Base-by-base conservation (phyloP, 2,113 vertebrate species). In the Callaeas wilsoni region DNA sequence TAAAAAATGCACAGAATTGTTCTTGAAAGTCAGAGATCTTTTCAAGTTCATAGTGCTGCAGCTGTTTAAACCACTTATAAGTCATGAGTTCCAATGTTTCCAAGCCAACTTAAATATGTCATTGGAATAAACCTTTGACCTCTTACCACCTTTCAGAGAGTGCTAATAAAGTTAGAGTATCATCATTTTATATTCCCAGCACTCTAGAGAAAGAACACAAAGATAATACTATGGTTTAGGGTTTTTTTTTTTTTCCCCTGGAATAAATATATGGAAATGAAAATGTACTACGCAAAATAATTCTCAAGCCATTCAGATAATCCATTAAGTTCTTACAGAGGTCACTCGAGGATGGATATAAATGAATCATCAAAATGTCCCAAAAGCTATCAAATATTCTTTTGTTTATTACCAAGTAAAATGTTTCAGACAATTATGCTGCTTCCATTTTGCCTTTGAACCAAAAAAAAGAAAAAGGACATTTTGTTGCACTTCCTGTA, bases 231-330 rank as follows among this genome's bases (percentile, higher is more conserved):
- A 27, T 15, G 20, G 14, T 64, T 95, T 64, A 49, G 42, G 20
- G 1, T 3, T 0, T 4, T 6, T 56, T 68, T 75, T n/a, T n/a
- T n/a, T n/a, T 32, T 25, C 2, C 37, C 4, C 29, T 1, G 8
- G 8, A 71, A 44, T 65, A 67, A 64, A 74, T 87, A 53, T 27
- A 21, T 46, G 15, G 35, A 85, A 76, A 74, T 53, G 15, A 70
- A 78, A 86, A 92, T 68, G 4, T 33, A 79, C 13, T 8, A 82
- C 29, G 11, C 52, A 78, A 94, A 79, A 73, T 74, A 81, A 70
- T 53, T 53, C 37, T 74, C 32, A 81, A 89, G 16, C 1, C 30
- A 69, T 83, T 85, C 6, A 67, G 81, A 84, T 35, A 89, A 75
- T 47, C 10, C 15, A 32, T 62, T 50, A 62, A 68, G 6, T 59